A percentile compares a stretch with the other conserved stretches of the same genome.
These are phyloP conservation scores for Oryctolagus cuniculus DNA, from an alignment of 2,113 vertebrate species.

Conservation along the genomic window mOryCun1.1 NC_091443.1:99766501-99767000, in stretches of 20 bases:
- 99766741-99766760: conserved; percentile 87
- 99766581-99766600: neutral
- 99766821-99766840: conserved; percentile 93
- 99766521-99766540: neutral
- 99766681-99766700: conserved; percentile 88
- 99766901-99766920: neutral
- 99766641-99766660: conserved; percentile 88
- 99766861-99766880: neutral
- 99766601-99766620: conserved; percentile 3
- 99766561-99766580: neutral
- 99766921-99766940: neutral
- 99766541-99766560: neutral
- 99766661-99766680: conserved; percentile 88
- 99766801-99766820: conserved; percentile 83
- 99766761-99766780: conserved; percentile 88
- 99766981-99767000: neutral
- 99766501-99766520: neutral
- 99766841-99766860: neutral
- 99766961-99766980: neutral
- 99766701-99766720: conserved; percentile 89
- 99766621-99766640: conserved; percentile 84
- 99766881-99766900: neutral
- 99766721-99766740: conserved; percentile 62
- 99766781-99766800: conserved; percentile 83
- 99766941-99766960: neutral